Base-by-base conservation (phyloP, 1,140 invertebrate species). In the Anastrepha ludens region DNA sequence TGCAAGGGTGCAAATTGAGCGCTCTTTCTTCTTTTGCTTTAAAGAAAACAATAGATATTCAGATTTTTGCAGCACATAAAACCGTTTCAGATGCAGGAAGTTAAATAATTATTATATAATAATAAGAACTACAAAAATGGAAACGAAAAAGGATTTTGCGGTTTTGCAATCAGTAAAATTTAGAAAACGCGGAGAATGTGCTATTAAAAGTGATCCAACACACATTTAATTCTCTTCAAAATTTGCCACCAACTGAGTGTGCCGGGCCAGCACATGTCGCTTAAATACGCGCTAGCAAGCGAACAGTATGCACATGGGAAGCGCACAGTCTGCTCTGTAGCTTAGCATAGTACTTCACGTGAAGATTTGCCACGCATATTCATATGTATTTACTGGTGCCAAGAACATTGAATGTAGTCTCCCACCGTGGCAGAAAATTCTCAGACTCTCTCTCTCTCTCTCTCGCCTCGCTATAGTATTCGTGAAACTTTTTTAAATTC, bases 271-370 rank as follows among this genome's bases (percentile, higher is more conserved):
- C 3, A 55, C 47, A 55, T 81, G 47, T 50, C 74, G 44, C 50
- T 81, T 81, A 81, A 81, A 55, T 81, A 81, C 74, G 74, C 74
- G 47, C 74, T n/a, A 81, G n/a, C 74, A 81, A 17, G 29, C n/a
- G 20, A 2, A 81, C 44, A 29, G 2, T n/a, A 9, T 13, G 8
- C 9, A 62, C n/a, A 62, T 62, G 60, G 60, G 60, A 15, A 15
- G 13, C 13, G 15, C n/a, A 6, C 60, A 62, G 60, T 11, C 11
- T 8, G 50, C 60, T 4, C 60, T 62, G 15, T 17, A 4, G 60
- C 60, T 9, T 4, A 17, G 60, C 60, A 17, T 62, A 4, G n/a
- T 62, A 17, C 13, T 62, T 5, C 15, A 17, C n/a, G 15, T 15
- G 60, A 62, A 62, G 60, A 17, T 62, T 62, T 62, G 60, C 60